Base-by-base conservation (phyloP, 1,140 invertebrate species). In the Tetranychus urticae region DNA sequence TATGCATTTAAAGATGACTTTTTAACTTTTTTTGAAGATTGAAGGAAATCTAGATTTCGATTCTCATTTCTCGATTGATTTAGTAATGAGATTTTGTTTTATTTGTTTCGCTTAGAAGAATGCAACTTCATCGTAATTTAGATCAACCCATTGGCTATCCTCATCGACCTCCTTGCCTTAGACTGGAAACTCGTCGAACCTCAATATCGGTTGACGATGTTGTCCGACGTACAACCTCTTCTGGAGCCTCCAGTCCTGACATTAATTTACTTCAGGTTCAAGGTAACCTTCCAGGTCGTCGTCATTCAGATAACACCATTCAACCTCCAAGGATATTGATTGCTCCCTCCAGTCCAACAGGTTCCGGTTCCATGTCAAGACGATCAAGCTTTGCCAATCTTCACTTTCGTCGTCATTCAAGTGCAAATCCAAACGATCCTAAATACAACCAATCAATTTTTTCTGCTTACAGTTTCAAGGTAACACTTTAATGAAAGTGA, bases 291-390 rank as follows among this genome's bases (percentile, higher is more conserved):
- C 72, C 71, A 7, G 87, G 81, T 69, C 80, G 87, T 54, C 81
- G 88, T 45, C 77, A 90, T 35, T 90, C 86, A 4, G 88, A 92
- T 72, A 91, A 90, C 72, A 88, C 86, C 34, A 74, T 91, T 66
- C 69, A 73, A 59, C 88, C 88, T 80, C 85, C 87, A 35, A 85
- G 86, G 10, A 89, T 70, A 42, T 62, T 69, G 14, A 64, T 70
- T 13, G 69, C 68, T 33, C 69, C 69, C 5, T 67, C 64, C 5
- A 68, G 64, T 57, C 69, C 69, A 83, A 2, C 84, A 83, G 45
- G 86, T 83, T 31, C 86, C 35, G 63, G 60, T 35, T 62, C 62
- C 8, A 55, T 63, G 33, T 61, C 65, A 8, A 50, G 63, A 7
- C 56, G 59, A 14, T 35, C 62, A 8, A 62, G 60, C 31, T 31